Percentiles rank a stretch among this genome's conserved stretches.
phyloP scores from a whole-genome alignment of 2,888 invertebrate genomes.

The Idaea dimidiata region DNA sequence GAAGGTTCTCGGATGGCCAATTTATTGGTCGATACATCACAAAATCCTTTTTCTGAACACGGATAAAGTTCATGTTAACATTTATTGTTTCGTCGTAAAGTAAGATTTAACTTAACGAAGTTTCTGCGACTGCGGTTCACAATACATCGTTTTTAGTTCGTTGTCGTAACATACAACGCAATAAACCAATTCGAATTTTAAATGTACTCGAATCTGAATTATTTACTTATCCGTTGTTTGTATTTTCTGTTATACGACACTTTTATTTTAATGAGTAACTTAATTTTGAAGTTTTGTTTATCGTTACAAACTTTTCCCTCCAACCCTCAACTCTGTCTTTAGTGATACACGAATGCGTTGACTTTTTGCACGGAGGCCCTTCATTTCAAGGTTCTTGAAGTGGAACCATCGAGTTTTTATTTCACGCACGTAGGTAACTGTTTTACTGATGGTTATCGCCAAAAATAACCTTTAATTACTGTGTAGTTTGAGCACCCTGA shows the following conservation, averaged over 20 bases:
- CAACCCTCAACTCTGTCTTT: conserved; percentile 35
- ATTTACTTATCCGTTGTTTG: neutral
- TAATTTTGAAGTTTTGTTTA: conserved; percentile 15
- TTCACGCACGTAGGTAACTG: conserved; percentile 73
- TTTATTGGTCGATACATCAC: conserved; percentile 56
- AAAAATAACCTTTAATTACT: conserved; percentile 81
- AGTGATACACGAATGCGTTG: conserved; percentile 49
- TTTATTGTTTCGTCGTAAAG: conserved; percentile 32
- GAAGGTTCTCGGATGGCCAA: conserved; percentile 46
- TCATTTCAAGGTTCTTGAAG: conserved; percentile 58
- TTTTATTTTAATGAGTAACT: conserved; percentile 8
- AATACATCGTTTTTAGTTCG: neutral
- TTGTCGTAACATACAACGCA: neutral
- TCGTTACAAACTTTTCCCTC: conserved; percentile 26
- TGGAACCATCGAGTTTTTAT: conserved; percentile 70
- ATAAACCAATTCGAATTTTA: conserved; percentile 2
- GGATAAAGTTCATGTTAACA: conserved; percentile 40
- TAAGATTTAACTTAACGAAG: conserved; percentile 25
- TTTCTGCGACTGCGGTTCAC: conserved; percentile 7
- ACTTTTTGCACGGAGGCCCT: conserved; percentile 66
- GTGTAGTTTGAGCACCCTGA: conserved; percentile 76
- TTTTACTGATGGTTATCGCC: conserved; percentile 78
- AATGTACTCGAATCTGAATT: neutral
- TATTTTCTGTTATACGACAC: conserved; percentile 1
- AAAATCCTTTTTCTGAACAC: conserved; percentile 41